Evolutionary conservation across 2,888 invertebrate species (phyloP).

Genomic region (Sarcophaga rosellei): DNA sequence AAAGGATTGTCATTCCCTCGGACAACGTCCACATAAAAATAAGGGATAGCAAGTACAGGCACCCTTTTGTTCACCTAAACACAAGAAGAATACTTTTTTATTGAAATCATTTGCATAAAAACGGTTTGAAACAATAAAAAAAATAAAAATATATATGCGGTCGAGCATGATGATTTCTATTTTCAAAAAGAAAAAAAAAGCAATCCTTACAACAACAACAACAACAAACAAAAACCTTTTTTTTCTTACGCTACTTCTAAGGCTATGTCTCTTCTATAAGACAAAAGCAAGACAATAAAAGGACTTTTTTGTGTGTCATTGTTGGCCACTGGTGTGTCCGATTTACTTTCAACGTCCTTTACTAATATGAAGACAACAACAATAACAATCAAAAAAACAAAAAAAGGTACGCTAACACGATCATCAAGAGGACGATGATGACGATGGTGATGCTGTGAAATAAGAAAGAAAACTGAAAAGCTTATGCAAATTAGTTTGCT

Average conservation of each 20-base stretch:
- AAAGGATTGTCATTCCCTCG: constrained; percentile 67
- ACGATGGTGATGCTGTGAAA: constrained; percentile 59
- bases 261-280: not conserved
- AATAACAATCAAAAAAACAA: not conserved
- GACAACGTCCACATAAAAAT: constrained; percentile 65
- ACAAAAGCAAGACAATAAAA: constrained; percentile 9
- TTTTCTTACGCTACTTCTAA: not conserved
- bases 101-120: constrained; percentile 64
- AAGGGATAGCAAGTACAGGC: constrained; percentile 48
- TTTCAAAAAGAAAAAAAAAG: not conserved
- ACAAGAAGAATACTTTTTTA: not conserved
- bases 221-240: constrained; percentile 39
- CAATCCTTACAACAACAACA: not conserved
- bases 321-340: constrained; percentile 65
- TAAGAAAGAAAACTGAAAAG: constrained; percentile 40
- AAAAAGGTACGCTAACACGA: constrained; percentile 55
- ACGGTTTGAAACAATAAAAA: constrained; percentile 31
- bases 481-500: constrained; percentile 63
- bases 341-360: constrained; percentile 54
- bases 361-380: constrained; percentile 22
- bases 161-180: constrained; percentile 58
- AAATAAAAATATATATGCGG: constrained; percentile 49
- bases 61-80: constrained; percentile 52
- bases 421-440: too few species aligned
- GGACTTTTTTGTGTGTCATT: constrained; percentile 58